phyloP scores from a whole-genome alignment of 2,113 vertebrate genomes.

The Anas platyrhynchos region DNA sequence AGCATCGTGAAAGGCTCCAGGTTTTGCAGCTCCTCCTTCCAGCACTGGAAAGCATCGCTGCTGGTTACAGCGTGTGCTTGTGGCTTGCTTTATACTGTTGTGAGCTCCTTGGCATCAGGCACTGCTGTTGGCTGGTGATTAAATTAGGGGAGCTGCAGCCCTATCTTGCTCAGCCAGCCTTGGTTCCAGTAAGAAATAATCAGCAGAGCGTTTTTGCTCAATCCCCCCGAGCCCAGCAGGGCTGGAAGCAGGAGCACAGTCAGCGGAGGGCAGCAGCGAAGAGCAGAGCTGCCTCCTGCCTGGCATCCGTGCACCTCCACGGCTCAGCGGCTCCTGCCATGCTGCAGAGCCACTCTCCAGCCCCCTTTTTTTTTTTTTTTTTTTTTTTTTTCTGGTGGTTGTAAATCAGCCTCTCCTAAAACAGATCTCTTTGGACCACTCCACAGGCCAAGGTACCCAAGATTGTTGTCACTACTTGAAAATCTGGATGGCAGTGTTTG shows the following conservation, averaged over 20 bases:
- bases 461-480: accelerated
- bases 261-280: background rate
- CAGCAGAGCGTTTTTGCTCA: background rate
- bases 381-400: accelerated
- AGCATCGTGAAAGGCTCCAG: background rate
- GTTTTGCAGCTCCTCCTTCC: background rate
- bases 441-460: background rate
- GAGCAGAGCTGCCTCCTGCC: background rate
- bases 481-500: accelerated
- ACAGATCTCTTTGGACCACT: background rate
- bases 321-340: background rate
- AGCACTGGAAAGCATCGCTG: background rate
- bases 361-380: background rate
- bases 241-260: background rate
- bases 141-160: conserved; percentile 33
- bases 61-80: background rate
- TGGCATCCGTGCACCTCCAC: background rate
- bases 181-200: conserved; percentile 12
- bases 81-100: background rate
- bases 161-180: background rate
- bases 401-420: background rate
- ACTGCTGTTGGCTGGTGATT: background rate
- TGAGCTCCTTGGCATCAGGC: background rate
- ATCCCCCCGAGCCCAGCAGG: background rate
- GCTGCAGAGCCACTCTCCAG: background rate